Evolutionary conservation across 92 coral and sea anemone species (phyloP), one percentile per base, ranked within the genome.

Genomic region (Zoanthus sansibaricus): DNA sequence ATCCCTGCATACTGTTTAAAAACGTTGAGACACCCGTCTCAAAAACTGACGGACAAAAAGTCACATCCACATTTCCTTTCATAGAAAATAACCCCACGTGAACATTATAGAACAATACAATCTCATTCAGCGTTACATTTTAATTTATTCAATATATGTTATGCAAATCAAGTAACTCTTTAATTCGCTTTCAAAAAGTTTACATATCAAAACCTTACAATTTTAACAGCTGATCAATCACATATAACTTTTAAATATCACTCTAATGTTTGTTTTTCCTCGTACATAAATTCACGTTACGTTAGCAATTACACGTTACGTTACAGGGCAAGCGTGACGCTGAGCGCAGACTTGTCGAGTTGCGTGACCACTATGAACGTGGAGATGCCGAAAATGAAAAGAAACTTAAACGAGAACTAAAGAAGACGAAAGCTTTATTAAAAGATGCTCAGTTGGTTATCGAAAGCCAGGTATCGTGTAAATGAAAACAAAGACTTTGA

Each of bases 361-460:
- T 97, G 73, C 99, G 99, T 46, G 95, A 95, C 80, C 93, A 89
- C 64, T 92, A 78, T 52, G 99, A 93, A 83, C 98, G 89, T 3
- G 94, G 95, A 67, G 86, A 92, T 56, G 94, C 91, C 0, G 95
- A 93, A 68, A 93, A 94, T 15, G 98, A 93, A 75, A 86, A 94
- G 62, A 89, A 93, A 72, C 92, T 95, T 14, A 94, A 92, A 48
- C 97, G 98, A 78, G 99, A 97, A 67, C 93, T 97, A 54, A 97
- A 95, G 92, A 92, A 90, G 86, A 95, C 99, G 31, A 97, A 97
- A 86, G 99, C 99, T 46, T 90, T 97, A 46, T 74, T 97, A 70
- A 91, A 95, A 61, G 99, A 97, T 86, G 95, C 99, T 7, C 99
- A 97, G 61, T 88, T 91, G 10, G 99, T 95, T 3, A 95, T 97